Evolutionary conservation across 2,797 vertebrate species (phyloP).

Genomic region (Ptychadena robeensis): DNA sequence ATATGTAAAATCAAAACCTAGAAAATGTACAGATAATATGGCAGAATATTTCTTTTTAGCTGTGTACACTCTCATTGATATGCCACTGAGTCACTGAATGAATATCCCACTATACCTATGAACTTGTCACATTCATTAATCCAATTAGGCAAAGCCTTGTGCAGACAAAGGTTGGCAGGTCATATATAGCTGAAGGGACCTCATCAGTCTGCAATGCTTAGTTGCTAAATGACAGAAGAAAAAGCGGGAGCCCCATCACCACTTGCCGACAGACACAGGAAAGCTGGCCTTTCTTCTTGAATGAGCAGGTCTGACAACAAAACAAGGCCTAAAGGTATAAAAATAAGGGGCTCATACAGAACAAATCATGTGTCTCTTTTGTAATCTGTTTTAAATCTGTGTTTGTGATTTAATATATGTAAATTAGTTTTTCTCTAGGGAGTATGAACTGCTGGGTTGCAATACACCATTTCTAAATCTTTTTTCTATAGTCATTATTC

Average conservation of each 20-base stretch:
- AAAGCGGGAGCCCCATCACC: conserved; percentile 15
- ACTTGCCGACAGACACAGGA: background rate
- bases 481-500: too few relatives aligned
- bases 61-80: conserved; percentile 29
- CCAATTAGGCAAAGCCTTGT: conserved; percentile 50
- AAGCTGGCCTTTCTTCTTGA: background rate
- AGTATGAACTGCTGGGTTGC: too few relatives aligned
- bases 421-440: too few relatives aligned
- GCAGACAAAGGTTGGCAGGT: conserved; percentile 28
- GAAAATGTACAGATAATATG: too few relatives aligned
- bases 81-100: conserved; percentile 11
- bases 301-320: too few relatives aligned
- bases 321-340: background rate
- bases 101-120: conserved; percentile 27
- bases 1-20: too few relatives aligned
- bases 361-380: too few relatives aligned
- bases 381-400: too few relatives aligned
- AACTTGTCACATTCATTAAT: conserved; percentile 41
- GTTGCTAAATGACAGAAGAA: background rate
- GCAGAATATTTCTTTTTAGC: background rate
- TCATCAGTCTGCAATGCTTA: conserved; percentile 31
- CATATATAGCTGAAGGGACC: conserved; percentile 37
- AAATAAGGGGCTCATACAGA: too few relatives aligned
- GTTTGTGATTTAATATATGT: too few relatives aligned
- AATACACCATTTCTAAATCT: too few relatives aligned